Evolutionary conservation across 2,797 vertebrate genomes (phyloP).

Genomic region (Lerista edwardsae): DNA sequence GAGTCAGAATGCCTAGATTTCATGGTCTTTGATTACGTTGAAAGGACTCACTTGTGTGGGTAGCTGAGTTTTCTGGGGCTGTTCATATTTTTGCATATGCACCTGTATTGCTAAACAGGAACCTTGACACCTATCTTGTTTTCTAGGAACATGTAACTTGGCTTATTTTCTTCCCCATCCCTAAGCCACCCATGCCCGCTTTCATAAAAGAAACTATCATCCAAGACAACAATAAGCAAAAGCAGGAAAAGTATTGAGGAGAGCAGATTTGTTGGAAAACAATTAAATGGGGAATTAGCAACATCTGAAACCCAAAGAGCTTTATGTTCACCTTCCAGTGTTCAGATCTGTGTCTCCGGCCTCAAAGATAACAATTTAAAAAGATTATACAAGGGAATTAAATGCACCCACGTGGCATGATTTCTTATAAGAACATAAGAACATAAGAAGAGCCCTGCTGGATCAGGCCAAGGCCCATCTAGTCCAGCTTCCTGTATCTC

Average conservation of each 20-base stretch:
- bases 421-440: not conserved
- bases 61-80: not conserved
- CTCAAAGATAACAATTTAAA: not conserved
- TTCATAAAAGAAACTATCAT: no score
- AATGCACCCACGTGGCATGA: no score
- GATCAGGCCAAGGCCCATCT: no score
- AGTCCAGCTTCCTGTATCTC: no score
- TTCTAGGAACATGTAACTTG: not conserved
- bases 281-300: no score
- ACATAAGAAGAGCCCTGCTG: no score
- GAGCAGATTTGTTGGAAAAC: no score
- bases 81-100: not conserved
- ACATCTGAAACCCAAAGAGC: no score
- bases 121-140: not conserved
- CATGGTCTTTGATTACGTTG: not conserved
- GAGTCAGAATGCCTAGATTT: not conserved
- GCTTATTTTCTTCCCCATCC: no score
- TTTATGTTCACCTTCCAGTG: not conserved
- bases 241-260: no score
- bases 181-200: no score
- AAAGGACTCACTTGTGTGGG: not conserved
- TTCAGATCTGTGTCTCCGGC: not conserved
- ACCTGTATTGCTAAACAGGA: not conserved
- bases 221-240: no score
- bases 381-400: not conserved